These are phyloP conservation scores for Indicator maculatus DNA, from an alignment of 2,113 vertebrate species.

Conservation along the genomic window DNA sequence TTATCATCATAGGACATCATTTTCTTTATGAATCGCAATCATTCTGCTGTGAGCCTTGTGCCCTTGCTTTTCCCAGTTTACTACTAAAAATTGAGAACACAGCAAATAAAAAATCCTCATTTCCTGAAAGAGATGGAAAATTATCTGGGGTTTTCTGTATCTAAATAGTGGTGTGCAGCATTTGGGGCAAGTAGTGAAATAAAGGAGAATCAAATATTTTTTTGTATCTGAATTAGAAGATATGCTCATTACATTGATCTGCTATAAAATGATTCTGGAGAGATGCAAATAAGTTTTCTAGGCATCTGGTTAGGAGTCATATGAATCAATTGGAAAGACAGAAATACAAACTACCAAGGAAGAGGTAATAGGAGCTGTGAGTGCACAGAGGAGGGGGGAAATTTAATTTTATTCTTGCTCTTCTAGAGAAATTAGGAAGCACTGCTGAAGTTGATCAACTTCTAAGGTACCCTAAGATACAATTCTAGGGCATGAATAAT, in stretches of 20 bases:
- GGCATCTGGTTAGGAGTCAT: neutral
- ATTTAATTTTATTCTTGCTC: neutral
- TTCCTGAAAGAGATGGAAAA: neutral
- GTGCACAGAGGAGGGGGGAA: neutral
- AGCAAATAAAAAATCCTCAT: neutral
- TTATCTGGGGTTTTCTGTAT: neutral
- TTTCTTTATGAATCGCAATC: slow-evolving; percentile 6
- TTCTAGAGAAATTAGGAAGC: neutral
- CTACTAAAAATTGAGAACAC: neutral
- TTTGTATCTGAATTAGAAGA: neutral
- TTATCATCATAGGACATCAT: neutral
- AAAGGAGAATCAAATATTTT: neutral
- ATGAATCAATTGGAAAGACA: neutral
- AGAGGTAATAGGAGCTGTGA: neutral
- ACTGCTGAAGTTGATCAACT: neutral
- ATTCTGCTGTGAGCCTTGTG: neutral
- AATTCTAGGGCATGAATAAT: neutral
- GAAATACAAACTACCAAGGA: neutral
- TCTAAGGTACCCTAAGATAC: neutral
- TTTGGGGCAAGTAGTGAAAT: neutral
- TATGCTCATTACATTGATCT: neutral
- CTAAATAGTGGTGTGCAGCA: neutral
- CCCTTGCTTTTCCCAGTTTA: neutral
- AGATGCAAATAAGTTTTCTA: neutral
- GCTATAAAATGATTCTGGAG: neutral